Percentiles rank a stretch among this genome's conserved stretches.
phyloP scores from a whole-genome alignment of 2,888 invertebrate genomes.

The Trachelus troglodyta region DNA sequence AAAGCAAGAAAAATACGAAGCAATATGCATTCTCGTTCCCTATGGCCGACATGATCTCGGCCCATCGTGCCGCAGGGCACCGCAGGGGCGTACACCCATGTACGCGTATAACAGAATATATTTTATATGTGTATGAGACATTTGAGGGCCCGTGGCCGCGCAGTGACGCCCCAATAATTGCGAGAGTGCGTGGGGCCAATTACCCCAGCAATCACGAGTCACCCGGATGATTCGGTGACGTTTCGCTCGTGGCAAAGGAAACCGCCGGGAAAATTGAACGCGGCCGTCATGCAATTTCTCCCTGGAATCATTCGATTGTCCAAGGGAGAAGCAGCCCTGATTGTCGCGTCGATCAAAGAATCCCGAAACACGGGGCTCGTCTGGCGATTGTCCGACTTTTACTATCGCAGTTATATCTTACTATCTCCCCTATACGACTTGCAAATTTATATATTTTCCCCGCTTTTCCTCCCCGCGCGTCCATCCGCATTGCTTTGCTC shows the following conservation, averaged over 20 bases:
- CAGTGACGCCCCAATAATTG: conserved; percentile 31
- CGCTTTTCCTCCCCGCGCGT: not conserved
- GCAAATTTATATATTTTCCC: conserved; percentile 1
- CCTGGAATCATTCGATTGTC: not conserved
- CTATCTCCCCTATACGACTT: not conserved
- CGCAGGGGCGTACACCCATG: not conserved
- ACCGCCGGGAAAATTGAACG: not conserved
- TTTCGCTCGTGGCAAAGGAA: conserved; percentile 19
- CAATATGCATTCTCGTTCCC: not conserved
- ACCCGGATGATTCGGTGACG: conserved; percentile 30
- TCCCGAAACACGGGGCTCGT: no score
- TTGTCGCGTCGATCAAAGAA: not conserved
- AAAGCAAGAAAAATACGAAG: not conserved
- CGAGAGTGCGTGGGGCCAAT: conserved; percentile 33
- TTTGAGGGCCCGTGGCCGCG: not conserved
- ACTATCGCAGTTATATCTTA: not conserved
- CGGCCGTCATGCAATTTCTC: not conserved
- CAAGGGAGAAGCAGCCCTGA: not conserved
- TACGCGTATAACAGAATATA: not conserved
- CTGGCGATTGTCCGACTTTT: not conserved
- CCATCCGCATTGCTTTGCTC: no score
- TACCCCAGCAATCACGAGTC: conserved; percentile 37
- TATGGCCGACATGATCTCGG: no score
- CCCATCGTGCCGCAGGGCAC: not conserved
- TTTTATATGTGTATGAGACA: not conserved